Evolutionary conservation across 2,888 invertebrate genomes (phyloP).

Genomic region (Caradrina kadenii): DNA sequence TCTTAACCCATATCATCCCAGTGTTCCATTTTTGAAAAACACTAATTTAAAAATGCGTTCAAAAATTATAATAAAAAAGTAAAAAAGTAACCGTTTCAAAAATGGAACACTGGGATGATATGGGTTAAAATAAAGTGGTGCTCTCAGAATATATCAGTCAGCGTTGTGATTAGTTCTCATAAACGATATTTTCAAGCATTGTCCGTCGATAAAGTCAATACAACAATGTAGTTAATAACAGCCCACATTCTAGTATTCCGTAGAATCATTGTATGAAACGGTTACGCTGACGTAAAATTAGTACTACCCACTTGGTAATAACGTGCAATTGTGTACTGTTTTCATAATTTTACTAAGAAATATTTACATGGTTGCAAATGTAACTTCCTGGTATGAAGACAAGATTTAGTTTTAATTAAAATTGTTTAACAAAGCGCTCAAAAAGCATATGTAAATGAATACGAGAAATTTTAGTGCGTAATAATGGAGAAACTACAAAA

Average conservation of each 20-base stretch:
- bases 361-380: slow-evolving; percentile 29
- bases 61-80: too few relatives aligned
- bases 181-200: slow-evolving; percentile 38
- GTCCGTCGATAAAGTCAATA: slow-evolving; percentile 39
- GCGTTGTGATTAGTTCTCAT: slow-evolving; percentile 30
- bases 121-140: neutral
- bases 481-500: neutral
- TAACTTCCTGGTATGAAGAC: slow-evolving; percentile 28
- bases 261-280: slow-evolving; percentile 24
- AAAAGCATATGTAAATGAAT: slow-evolving; percentile 2
- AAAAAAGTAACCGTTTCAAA: too few relatives aligned
- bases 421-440: slow-evolving; percentile 25
- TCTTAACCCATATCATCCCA: too few relatives aligned
- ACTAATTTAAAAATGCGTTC: too few relatives aligned
- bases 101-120: too few relatives aligned
- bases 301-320: slow-evolving; percentile 25
- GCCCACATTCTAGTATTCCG: slow-evolving; percentile 23
- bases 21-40: too few relatives aligned
- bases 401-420: slow-evolving; percentile 57
- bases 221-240: slow-evolving; percentile 47
- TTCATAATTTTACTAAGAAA: slow-evolving; percentile 37
- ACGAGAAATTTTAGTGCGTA: slow-evolving; percentile 15
- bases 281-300: slow-evolving; percentile 37
- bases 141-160: neutral
- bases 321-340: slow-evolving; percentile 25